phyloP scores from a whole-genome alignment of 30 jellyfish, hydroid and myxozoan species.

The Chironex yamaguchii region DNA sequence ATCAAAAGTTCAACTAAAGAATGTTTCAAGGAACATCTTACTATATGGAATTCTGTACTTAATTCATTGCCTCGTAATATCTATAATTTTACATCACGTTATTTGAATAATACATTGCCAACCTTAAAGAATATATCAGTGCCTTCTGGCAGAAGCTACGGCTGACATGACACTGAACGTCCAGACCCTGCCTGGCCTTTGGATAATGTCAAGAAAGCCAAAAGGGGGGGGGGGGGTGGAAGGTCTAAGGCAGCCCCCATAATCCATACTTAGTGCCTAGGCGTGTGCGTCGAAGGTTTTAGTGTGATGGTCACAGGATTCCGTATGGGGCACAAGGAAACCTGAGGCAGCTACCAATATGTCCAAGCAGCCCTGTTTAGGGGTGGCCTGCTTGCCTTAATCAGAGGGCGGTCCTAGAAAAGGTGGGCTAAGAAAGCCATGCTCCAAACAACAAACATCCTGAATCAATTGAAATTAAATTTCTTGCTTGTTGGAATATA shows the following conservation, averaged over 20 bases:
- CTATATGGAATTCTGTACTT: too few relatives aligned
- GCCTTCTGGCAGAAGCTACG: neutral
- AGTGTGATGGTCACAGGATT: neutral
- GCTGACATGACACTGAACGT: neutral
- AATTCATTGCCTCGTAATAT: too few relatives aligned
- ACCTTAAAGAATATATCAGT: too few relatives aligned
- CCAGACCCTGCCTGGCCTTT: neutral
- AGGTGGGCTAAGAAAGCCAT: neutral
- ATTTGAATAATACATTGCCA: too few relatives aligned
- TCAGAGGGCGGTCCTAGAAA: neutral
- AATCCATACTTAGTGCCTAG: neutral
- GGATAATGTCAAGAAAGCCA: neutral
- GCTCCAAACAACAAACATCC: neutral
- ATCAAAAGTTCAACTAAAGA: too few relatives aligned
- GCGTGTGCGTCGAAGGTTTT: neutral
- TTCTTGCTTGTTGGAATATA: neutral
- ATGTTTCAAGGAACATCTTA: too few relatives aligned
- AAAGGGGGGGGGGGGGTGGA: neutral
- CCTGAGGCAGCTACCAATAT: neutral
- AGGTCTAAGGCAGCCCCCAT: neutral
- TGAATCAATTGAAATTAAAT: neutral
- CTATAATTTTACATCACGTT: too few relatives aligned
- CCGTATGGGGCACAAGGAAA: neutral
- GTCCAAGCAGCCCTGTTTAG: conserved; percentile 1
- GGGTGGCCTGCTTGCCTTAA: neutral